Evolutionary conservation across 2,888 invertebrate species (phyloP).

Genomic region (Xanthia togata): DNA sequence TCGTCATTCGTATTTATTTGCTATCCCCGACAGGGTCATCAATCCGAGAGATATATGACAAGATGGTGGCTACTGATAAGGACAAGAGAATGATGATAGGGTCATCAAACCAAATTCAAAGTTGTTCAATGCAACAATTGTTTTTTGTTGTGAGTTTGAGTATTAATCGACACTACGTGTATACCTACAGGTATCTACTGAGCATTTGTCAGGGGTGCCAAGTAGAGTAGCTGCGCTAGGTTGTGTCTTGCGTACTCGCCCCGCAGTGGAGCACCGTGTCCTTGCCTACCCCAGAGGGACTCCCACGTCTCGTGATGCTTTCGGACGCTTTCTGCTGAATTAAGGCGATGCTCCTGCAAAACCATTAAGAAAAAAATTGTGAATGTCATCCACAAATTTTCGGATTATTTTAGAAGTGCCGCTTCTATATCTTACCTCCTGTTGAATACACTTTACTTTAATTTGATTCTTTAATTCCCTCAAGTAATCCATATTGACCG

Average conservation of each 20-base stretch:
- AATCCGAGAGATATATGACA: neutral
- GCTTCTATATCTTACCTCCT: conserved; percentile 72
- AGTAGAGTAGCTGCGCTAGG: conserved; percentile 82
- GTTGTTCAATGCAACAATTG: neutral
- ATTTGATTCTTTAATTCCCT: conserved; percentile 85
- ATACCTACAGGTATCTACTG: conserved; percentile 44
- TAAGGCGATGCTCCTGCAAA: conserved; percentile 89
- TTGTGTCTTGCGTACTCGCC: conserved; percentile 87
- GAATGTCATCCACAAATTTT: neutral
- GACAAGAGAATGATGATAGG: too few species aligned
- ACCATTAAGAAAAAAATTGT: neutral
- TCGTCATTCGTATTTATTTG: conserved; percentile 1
- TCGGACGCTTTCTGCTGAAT: conserved; percentile 92
- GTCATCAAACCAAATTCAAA: neutral
- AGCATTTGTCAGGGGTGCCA: conserved; percentile 76
- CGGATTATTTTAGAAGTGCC: neutral
- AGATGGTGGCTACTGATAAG: neutral
- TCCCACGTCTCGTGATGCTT: conserved; percentile 94
- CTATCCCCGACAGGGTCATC: neutral
- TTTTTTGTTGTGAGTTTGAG: neutral
- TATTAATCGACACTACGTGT: conserved; percentile 6
- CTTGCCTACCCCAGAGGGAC: conserved; percentile 95
- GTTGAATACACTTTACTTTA: conserved; percentile 80
- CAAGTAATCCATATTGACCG: conserved; percentile 83
- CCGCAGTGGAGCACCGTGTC: conserved; percentile 91